Conservation (phyloP, 2,797 vertebrate genomes). For the Sebastes cheni region DNA sequence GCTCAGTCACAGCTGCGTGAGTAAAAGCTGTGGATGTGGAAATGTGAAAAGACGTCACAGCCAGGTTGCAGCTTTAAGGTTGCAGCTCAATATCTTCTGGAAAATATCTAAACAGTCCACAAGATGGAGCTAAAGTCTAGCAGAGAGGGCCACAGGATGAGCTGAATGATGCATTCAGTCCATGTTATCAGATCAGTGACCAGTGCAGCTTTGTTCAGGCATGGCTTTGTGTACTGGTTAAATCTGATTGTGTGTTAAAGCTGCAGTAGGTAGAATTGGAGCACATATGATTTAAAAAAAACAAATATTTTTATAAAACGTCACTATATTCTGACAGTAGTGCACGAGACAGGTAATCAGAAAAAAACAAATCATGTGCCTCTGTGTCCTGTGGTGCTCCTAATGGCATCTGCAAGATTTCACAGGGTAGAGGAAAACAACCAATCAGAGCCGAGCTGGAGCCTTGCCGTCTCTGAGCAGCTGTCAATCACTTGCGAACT, state of each 20-base stretch:
- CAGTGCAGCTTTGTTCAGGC: conserved; percentile 14
- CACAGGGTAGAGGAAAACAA: no score
- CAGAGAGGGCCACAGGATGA: conserved; percentile 1
- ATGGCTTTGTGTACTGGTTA: not conserved
- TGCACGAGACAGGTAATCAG: no score
- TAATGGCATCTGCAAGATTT: no score
- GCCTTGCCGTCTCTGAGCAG: no score
- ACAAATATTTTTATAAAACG: no score
- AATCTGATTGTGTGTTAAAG: not conserved
- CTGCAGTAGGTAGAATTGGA: no score
- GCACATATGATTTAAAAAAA: no score
- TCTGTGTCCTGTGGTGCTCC: no score
- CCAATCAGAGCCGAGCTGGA: no score
- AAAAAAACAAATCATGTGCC: no score
- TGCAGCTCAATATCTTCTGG: not conserved
- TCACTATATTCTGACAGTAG: no score
- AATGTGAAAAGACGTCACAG: not conserved
- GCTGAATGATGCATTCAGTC: conserved; percentile 6
- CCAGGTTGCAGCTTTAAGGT: not conserved
- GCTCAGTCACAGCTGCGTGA: not conserved
- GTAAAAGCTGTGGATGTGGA: conserved; percentile 2
- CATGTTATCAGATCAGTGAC: conserved; percentile 35
- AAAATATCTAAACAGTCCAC: conserved; percentile 41
- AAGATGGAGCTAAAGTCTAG: conserved; percentile 64
- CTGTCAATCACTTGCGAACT: no score